These are phyloP conservation scores for Phyllotis vaccarum DNA, from an alignment of 2,797 vertebrate species.

Conservation along the genomic window DNA sequence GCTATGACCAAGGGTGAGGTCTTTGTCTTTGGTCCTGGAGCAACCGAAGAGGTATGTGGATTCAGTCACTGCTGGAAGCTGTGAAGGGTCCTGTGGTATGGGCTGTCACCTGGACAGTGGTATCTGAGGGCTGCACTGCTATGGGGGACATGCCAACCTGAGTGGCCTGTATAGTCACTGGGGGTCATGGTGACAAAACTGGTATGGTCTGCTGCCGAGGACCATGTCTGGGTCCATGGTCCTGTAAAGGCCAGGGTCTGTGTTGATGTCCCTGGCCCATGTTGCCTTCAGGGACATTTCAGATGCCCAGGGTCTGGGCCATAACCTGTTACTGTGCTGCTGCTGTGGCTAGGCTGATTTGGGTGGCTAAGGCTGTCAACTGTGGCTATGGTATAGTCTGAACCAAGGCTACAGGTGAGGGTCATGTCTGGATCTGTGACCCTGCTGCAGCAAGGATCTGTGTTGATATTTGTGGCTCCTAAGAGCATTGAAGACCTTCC, in stretches of 20 bases:
- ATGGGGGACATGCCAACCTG: neutral
- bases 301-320: rapidly evolving
- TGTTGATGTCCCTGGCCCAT: neutral
- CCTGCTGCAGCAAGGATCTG: neutral
- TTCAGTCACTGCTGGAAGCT: neutral
- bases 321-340: neutral
- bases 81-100: neutral
- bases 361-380: neutral
- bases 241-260: neutral
- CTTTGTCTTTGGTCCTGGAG: neutral
- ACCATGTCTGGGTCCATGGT: neutral
- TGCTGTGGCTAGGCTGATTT: neutral
- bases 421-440: neutral
- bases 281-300: neutral
- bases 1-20: neutral
- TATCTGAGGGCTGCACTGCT: neutral
- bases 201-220: neutral
- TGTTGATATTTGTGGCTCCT: neutral
- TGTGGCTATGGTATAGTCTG: neutral
- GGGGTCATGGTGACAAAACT: neutral
- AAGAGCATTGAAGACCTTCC: neutral
- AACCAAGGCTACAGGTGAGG: neutral
- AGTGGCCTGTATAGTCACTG: neutral
- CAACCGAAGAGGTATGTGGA: neutral
- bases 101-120: neutral